A percentile compares a stretch with the other conserved stretches of the same genome.
Conservation (phyloP, 2,113 vertebrate genomes). For the Lophius piscatorius region DNA sequence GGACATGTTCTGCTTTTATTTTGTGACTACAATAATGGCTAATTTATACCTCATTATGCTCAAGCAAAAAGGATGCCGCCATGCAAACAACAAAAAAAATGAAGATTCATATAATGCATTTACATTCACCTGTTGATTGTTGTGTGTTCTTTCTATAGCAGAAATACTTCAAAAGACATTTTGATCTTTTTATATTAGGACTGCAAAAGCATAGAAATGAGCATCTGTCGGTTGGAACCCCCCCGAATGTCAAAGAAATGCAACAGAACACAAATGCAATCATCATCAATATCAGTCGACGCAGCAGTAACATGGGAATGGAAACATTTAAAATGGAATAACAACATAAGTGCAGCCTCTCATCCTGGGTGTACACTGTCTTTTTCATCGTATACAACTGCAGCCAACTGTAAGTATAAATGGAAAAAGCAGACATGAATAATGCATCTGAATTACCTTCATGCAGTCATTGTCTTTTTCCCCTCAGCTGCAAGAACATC, state of each 20-base stretch:
- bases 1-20: conserved; percentile 29
- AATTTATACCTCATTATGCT: conserved; percentile 5
- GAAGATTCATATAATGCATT: background rate
- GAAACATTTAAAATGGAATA: conserved; percentile 38
- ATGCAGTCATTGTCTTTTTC: conserved; percentile 43
- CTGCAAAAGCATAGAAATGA: background rate
- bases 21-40: conserved; percentile 35
- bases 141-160: background rate
- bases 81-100: background rate
- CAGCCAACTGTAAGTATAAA: conserved; percentile 66
- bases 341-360: conserved; percentile 27
- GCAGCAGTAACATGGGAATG: background rate
- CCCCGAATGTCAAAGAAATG: conserved; percentile 6
- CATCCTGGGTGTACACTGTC: conserved; percentile 3
- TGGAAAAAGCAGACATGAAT: conserved; percentile 70
- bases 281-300: background rate
- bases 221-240: background rate
- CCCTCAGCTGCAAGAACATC: conserved; percentile 57
- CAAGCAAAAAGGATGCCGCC: conserved; percentile 2
- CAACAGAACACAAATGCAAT: conserved; percentile 1
- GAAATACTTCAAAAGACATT: no score
- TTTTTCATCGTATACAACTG: conserved; percentile 45
- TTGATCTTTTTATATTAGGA: background rate
- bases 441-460: conserved; percentile 70
- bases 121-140: background rate